Conservation (phyloP, 1,140 invertebrate species). For the Listronotus oregonensis region DNA sequence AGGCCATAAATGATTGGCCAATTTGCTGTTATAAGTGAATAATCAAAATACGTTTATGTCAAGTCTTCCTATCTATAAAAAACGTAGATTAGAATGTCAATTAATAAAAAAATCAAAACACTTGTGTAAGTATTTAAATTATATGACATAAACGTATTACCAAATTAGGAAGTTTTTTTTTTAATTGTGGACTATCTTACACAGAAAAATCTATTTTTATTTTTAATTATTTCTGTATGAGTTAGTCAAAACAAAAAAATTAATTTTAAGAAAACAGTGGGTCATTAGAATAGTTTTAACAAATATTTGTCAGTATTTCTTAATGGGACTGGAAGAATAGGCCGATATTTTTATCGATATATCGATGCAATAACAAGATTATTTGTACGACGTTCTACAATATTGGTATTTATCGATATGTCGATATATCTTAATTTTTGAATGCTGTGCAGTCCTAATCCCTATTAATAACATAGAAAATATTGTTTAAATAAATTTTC, state of each 20-base stretch:
- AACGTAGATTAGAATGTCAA: constrained; percentile 5
- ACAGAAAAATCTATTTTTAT: constrained; percentile 23
- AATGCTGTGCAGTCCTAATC: no score
- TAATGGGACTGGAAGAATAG: no score
- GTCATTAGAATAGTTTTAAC: constrained; percentile 12
- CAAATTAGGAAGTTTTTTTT: neutral
- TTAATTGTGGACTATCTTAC: constrained; percentile 3
- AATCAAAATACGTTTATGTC: constrained; percentile 7
- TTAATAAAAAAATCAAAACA: constrained; percentile 16
- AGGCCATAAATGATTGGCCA: no score
- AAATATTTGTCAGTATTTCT: no score
- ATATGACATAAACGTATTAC: constrained; percentile 9
- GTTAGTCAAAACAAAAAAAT: constrained; percentile 8
- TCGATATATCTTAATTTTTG: no score
- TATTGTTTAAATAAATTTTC: no score
- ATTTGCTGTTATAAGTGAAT: no score
- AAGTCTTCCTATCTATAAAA: constrained; percentile 4
- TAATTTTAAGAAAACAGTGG: constrained; percentile 15
- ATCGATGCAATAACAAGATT: no score
- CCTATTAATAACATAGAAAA: no score
- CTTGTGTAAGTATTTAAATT: neutral
- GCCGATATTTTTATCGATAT: no score
- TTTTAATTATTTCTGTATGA: constrained; percentile 7
- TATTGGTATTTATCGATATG: no score
- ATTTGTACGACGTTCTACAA: no score